A percentile compares a stretch with the other conserved stretches of the same genome.
Conservation (phyloP, 1,140 invertebrate species). For the Aphis gossypii region DNA sequence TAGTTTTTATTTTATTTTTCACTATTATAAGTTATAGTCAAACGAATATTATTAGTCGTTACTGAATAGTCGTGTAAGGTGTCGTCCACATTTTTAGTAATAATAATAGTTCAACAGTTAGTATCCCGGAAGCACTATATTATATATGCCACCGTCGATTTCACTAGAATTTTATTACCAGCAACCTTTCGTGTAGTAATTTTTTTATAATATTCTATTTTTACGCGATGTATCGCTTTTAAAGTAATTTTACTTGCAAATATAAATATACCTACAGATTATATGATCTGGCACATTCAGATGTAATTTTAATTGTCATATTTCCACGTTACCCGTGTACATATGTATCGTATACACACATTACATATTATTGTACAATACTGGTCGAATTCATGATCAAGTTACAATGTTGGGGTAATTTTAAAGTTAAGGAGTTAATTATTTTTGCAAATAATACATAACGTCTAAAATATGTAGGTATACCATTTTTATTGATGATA, state of each 20-base stretch:
- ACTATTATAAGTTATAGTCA: not conserved
- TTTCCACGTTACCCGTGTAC: too few species aligned
- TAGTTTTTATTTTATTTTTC: not conserved
- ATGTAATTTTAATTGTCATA: too few species aligned
- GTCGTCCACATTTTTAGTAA: not conserved
- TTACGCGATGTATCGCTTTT: not conserved
- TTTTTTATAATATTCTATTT: too few species aligned
- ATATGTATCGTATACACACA: too few species aligned
- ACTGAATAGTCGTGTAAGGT: not conserved
- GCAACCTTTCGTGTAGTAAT: not conserved
- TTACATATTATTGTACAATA: not conserved
- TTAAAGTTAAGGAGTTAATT: not conserved
- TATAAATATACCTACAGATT: too few species aligned
- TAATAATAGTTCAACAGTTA: not conserved
- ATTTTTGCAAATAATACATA: too few species aligned
- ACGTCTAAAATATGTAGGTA: too few species aligned
- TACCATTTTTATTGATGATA: too few species aligned
- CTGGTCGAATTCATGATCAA: not conserved
- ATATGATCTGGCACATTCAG: too few species aligned
- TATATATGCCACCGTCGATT: not conserved
- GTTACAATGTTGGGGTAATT: not conserved
- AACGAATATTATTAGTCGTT: not conserved
- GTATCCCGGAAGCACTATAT: not conserved
- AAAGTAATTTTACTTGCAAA: too few species aligned
- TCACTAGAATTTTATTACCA: conserved; percentile 10